Evolutionary conservation across 2,113 vertebrate genomes (phyloP).

Genomic region (Corythornis vintsioides): DNA sequence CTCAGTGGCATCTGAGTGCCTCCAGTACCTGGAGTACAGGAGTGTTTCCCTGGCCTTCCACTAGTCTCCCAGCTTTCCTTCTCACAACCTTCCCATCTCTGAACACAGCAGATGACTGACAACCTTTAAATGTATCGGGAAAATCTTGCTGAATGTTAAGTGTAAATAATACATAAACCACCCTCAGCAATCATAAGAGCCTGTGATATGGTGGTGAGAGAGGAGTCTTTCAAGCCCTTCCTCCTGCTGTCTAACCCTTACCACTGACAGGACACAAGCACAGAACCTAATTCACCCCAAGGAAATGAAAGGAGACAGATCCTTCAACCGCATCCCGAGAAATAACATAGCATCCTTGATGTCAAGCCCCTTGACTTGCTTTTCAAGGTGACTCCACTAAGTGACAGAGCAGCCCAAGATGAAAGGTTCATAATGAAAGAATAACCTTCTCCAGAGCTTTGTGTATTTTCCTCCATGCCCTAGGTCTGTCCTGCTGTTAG

Average conservation of each 20-base stretch:
- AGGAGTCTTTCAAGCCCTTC: background rate
- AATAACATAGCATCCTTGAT: background rate
- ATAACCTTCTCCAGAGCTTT: background rate
- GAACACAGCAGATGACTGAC: background rate
- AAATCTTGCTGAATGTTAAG: too few relatives aligned
- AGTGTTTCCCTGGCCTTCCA: background rate
- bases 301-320: background rate
- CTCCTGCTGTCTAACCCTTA: background rate
- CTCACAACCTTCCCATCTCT: background rate
- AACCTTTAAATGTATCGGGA: background rate
- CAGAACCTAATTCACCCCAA: background rate
- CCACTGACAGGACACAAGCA: background rate
- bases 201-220: background rate
- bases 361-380: background rate
- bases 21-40: background rate
- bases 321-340: background rate
- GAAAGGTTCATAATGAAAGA: background rate
- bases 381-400: background rate
- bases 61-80: background rate
- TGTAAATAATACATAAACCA: background rate
- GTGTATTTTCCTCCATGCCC: background rate
- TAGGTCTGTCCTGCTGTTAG: background rate
- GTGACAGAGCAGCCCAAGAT: background rate
- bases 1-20: background rate
- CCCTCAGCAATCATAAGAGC: background rate